These are phyloP conservation scores for Sciurus vulgaris DNA, from an alignment of 2,797 vertebrate genomes.

Conservation along the genomic window DNA sequence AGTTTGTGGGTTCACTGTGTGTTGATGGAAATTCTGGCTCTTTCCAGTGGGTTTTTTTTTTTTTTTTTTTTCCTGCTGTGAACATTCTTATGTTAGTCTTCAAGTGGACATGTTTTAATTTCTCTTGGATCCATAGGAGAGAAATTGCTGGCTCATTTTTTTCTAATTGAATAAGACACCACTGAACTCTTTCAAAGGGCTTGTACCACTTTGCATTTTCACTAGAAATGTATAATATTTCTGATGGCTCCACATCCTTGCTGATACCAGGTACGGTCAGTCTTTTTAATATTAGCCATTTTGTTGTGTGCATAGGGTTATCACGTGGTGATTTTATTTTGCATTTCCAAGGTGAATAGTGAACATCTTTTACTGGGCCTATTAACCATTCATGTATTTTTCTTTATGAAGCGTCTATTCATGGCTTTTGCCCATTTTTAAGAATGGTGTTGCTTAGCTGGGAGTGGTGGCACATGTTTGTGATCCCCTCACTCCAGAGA, in stretches of 20 bases:
- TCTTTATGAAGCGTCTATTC: not conserved
- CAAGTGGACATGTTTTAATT: not conserved
- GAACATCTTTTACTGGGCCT: not conserved
- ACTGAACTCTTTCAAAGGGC: not conserved
- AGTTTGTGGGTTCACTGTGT: not conserved
- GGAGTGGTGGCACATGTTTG: too few species aligned
- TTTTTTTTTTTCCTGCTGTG: not conserved
- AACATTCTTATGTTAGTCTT: not conserved
- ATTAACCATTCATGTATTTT: not conserved
- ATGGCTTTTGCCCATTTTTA: not conserved
- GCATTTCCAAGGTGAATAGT: not conserved
- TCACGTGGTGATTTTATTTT: not conserved
- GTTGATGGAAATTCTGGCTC: not conserved
- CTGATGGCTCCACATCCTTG: not conserved
- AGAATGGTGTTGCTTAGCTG: too few species aligned
- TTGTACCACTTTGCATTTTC: not conserved
- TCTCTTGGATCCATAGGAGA: not conserved
- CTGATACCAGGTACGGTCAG: not conserved
- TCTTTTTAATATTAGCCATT: not conserved
- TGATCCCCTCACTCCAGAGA: too few species aligned
- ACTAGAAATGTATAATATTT: not conserved
- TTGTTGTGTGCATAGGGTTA: not conserved
- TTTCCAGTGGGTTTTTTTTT: not conserved
- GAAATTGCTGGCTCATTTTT: not conserved
- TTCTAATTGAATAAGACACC: not conserved